Percentiles rank a stretch among this genome's conserved stretches.
Conservation (phyloP, 2,888 invertebrate species). For the Drosophila stalkeri region DNA sequence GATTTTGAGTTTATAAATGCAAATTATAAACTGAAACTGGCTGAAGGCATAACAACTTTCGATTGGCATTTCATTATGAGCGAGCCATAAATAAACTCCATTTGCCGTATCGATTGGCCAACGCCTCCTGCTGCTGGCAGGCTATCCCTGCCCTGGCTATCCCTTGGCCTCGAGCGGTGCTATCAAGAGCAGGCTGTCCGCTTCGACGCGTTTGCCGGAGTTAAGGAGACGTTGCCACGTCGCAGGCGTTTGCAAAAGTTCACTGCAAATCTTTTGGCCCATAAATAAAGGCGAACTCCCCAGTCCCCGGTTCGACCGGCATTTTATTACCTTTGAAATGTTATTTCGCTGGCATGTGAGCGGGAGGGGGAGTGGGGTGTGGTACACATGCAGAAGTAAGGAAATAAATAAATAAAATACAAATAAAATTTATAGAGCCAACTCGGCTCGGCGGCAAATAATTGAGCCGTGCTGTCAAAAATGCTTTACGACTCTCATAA, state of each 20-base stretch:
- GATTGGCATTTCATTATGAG: conserved; percentile 76
- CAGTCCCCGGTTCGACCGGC: not conserved
- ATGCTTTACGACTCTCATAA: conserved; percentile 57
- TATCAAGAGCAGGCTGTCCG: conserved; percentile 66
- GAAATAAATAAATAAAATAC: conserved; percentile 39
- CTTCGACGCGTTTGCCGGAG: conserved; percentile 28
- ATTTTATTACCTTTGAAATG: conserved; percentile 71
- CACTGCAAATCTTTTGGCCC: conserved; percentile 58
- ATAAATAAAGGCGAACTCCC: conserved; percentile 62
- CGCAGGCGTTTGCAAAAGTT: conserved; percentile 33
- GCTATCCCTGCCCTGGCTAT: not conserved
- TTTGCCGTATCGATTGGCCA: conserved; percentile 64
- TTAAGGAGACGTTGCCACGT: conserved; percentile 6
- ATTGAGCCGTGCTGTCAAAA: conserved; percentile 61
- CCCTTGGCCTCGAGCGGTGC: conserved; percentile 29
- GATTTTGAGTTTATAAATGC: conserved; percentile 72
- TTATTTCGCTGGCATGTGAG: conserved; percentile 30
- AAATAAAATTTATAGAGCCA: conserved; percentile 65
- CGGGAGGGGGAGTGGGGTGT: too few relatives aligned
- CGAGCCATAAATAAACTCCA: conserved; percentile 73
- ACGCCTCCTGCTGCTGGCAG: not conserved
- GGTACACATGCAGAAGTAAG: conserved; percentile 10
- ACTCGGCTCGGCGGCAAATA: conserved; percentile 58
- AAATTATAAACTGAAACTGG: conserved; percentile 73
- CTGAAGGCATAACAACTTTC: conserved; percentile 63